Evolutionary conservation across 2,113 vertebrate species (phyloP), one percentile per base, ranked within the genome.

Genomic region (Aegithalos caudatus): DNA sequence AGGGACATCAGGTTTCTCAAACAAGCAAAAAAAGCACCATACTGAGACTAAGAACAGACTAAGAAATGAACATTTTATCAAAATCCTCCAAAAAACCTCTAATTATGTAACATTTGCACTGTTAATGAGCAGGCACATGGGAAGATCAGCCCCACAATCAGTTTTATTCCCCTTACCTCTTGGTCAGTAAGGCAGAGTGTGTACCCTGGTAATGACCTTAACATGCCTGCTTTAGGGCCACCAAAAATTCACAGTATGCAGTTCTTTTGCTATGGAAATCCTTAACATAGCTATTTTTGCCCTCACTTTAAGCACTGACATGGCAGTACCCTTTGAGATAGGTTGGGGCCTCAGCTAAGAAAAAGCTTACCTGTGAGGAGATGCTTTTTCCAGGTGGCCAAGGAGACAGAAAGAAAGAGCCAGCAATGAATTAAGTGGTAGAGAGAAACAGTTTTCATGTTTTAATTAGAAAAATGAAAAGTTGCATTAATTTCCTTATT

Each of bases 381-480:
- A 27, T 42, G 13, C 4, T 61, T 72, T 76, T 82, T 76, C 22
- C 45, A 48, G 28, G 25, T 61, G 60, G 27, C 31, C 58, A 44
- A 66, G 37, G 37, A 74, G 2, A 17, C 31, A 74, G 54, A 67
- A 50, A 70, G 33, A 80, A 28, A 31, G 38, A 71, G 24, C 0
- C 1, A 88, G n/a, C 33, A 79, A 33, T 62, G 14, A 65, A 73
- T 84, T 37, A 78, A 82, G 21, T 31, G 35, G 7, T 35, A 73
- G 42, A 90, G 42, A 92, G 38, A 71, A 95, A 51, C 45, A 21
- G 18, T 40, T 92, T 86, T 90, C 0, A 0, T 50, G 71, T 86
- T 89, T 95, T 93, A 86, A 94, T 90, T 92, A 92, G 72, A 71
- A 85, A 87, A 96, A 88, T 86, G 71, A 86, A 70, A 93, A 94